Evolutionary conservation across 1,140 invertebrate genomes (phyloP), one percentile per base, ranked within the genome.

Genomic region (Linepithema humile): DNA sequence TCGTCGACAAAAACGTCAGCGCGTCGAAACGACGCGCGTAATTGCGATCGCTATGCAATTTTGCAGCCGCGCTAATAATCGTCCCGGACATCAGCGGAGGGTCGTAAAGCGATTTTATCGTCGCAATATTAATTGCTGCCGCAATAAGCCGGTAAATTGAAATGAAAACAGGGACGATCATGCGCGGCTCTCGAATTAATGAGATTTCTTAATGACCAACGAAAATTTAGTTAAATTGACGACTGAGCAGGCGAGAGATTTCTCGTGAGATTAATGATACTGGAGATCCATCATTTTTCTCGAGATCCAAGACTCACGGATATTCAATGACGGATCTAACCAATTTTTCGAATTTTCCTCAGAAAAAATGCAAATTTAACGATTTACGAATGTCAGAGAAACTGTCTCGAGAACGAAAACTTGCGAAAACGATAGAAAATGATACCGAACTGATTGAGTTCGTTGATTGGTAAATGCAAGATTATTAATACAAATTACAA

Each of bases 41-140:
- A 77, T 77, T 77, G 43, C 15, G 40, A 64, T 77, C 23, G n/a
- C 45, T 12, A 20, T 65, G 23, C 43, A 65, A 65, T 67, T 77
- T n/a, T 53, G 20, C 62, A 67, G 48, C 29, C 45, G 3, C 15
- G 20, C 45, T 70, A 80, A 69, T 55, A 29, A 57, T 32, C 26
- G 26, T 77, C 35, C 2, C 17, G 23, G 40, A 17, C 20, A 45
- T 40, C 35, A 20, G 7, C 15, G 55, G 55, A 45, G 43, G 7
- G 48, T 70, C 48, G 50, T 80, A 80, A 80, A 70, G n/a, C 23
- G 38, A 80, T 80, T 55, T 80, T 69, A 70, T 53, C 64, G 26
- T 35, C 48, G 35, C 23, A 69, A 57, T 57, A 80, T 57, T 29
- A 40, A 40, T 80, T 38, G 35, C 23, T n/a, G 35, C 12, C 45